Percentiles rank a stretch among this genome's conserved stretches.
These are phyloP conservation scores for Glossosoma conforme DNA, from an alignment of 1,140 invertebrate species.

Conservation along the genomic window DNA sequence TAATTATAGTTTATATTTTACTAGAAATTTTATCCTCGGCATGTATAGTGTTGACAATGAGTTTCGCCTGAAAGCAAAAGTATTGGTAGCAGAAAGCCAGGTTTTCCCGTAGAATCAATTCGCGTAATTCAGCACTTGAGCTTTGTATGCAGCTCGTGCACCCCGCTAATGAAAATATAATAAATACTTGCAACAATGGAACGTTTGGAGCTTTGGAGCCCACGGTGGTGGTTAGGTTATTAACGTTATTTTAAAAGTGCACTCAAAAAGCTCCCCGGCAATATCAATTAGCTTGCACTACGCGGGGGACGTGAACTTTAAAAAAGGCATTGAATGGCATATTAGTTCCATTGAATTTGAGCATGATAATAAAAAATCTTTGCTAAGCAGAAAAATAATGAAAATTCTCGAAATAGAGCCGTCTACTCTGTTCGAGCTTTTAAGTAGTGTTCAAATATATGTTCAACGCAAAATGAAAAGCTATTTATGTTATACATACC, in stretches of 20 bases:
- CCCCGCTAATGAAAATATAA: slow-evolving; percentile 22
- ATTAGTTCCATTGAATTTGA: no score
- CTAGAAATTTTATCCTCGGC: background rate
- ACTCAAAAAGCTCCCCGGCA: background rate
- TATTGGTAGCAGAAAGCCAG: slow-evolving; percentile 1
- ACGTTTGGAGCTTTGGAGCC: background rate
- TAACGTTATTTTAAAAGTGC: background rate
- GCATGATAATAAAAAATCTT: no score
- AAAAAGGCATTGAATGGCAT: no score
- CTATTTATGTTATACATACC: no score
- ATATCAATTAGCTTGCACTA: slow-evolving; percentile 2
- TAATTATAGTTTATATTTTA: background rate
- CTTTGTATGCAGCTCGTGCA: slow-evolving; percentile 15
- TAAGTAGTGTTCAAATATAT: no score
- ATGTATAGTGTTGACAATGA: slow-evolving; percentile 23
- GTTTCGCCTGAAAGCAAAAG: slow-evolving; percentile 20
- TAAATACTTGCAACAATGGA: slow-evolving; percentile 16
- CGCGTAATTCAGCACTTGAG: slow-evolving; percentile 25
- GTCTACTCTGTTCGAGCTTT: no score
- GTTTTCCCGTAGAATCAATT: slow-evolving; percentile 28
- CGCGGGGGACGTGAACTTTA: background rate
- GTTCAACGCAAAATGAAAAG: no score
- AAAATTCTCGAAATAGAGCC: no score
- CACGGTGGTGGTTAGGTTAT: background rate
- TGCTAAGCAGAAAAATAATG: no score